Evolutionary conservation across 2,888 invertebrate species (phyloP).

Genomic region (Sminthurinus aureus): DNA sequence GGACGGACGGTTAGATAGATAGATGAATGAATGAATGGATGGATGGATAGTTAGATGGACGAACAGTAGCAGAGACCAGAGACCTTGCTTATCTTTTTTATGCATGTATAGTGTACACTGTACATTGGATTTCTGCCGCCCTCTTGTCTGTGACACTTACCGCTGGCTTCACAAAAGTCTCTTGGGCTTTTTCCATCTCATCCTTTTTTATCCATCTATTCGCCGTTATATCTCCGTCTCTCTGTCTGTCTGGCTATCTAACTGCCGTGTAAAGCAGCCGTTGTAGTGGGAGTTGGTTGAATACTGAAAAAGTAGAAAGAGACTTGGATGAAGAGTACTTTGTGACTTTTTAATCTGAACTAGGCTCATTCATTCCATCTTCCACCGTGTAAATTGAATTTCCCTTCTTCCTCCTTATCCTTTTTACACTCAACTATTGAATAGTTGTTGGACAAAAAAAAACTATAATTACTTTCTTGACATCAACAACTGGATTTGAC

Average conservation of each 20-base stretch:
- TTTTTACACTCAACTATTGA: constrained; percentile 20
- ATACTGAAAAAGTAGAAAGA: background rate
- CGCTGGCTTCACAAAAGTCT: constrained; percentile 20
- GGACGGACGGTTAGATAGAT: constrained; percentile 33
- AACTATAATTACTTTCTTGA: constrained; percentile 35
- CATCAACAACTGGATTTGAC: constrained; percentile 24
- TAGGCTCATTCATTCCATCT: constrained; percentile 7
- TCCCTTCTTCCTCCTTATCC: constrained; percentile 16
- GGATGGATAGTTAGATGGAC: background rate
- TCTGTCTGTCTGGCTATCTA: no score
- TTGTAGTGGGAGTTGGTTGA: no score
- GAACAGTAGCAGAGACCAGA: no score
- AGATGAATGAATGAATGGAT: background rate
- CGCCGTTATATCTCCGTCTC: no score
- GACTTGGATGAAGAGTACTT: constrained; percentile 25
- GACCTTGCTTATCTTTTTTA: constrained; percentile 29
- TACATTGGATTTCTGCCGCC: background rate
- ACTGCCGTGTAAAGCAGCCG: no score
- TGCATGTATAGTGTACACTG: constrained; percentile 3
- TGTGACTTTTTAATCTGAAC: constrained; percentile 33
- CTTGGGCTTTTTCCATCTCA: constrained; percentile 8
- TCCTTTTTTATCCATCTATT: constrained; percentile 27
- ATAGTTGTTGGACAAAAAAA: background rate
- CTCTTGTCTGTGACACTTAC: constrained; percentile 40
- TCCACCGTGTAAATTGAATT: constrained; percentile 36